Conservation (phyloP, 2,113 vertebrate species). For the Corythaixoides concolor region DNA sequence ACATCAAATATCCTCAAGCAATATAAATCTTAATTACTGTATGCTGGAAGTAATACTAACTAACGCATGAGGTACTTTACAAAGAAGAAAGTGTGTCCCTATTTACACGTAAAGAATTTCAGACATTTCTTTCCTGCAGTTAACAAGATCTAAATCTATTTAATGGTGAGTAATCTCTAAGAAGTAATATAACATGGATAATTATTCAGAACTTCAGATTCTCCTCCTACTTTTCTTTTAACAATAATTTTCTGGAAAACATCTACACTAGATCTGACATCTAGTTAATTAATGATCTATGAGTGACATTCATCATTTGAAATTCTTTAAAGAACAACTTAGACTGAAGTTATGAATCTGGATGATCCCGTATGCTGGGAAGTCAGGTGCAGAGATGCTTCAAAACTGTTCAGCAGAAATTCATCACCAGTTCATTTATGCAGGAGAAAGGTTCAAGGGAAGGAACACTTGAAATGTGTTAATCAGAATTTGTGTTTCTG, state of each 20-base stretch:
- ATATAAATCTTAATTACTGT: conserved; percentile 65
- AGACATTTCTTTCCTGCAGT: neutral
- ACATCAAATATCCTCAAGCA: conserved; percentile 36
- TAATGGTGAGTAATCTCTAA: conserved; percentile 16
- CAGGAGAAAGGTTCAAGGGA: neutral
- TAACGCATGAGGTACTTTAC: neutral
- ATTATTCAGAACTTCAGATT: neutral
- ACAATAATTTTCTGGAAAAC: neutral
- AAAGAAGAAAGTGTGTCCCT: conserved; percentile 30
- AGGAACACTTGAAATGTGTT: neutral
- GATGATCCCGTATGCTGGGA: neutral
- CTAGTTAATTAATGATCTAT: neutral
- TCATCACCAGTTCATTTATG: neutral
- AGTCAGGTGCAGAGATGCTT: neutral
- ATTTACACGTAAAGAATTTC: conserved; percentile 20
- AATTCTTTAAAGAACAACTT: neutral
- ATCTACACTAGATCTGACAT: neutral
- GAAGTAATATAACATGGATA: neutral
- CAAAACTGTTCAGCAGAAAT: neutral
- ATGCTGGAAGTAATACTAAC: neutral
- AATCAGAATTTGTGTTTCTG: neutral
- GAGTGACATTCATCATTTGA: neutral
- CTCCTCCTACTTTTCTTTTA: neutral
- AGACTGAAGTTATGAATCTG: neutral
- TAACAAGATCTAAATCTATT: conserved; percentile 44